Conservation (phyloP, 2,888 invertebrate genomes). For the Meandrusa payeni region DNA sequence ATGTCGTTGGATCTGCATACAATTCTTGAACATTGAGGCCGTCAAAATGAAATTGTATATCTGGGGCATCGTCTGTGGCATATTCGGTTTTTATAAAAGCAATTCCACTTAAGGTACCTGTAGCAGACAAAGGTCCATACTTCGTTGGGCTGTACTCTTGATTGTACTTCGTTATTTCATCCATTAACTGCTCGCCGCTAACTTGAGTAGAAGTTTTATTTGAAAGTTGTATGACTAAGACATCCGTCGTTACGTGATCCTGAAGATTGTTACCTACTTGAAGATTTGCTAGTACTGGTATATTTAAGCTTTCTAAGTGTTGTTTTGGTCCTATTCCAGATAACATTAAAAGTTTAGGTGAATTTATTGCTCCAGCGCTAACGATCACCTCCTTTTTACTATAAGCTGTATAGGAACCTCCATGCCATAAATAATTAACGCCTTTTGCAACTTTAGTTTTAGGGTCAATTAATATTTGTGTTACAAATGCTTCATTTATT, state of each 20-base stretch:
- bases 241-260: constrained; percentile 86
- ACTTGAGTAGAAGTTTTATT: constrained; percentile 78
- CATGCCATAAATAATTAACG: constrained; percentile 59
- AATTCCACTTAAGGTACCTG: constrained; percentile 76
- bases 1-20: constrained; percentile 78
- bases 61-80: constrained; percentile 71
- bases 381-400: constrained; percentile 83
- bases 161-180: constrained; percentile 67
- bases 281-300: constrained; percentile 82
- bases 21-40: constrained; percentile 79
- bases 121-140: constrained; percentile 76
- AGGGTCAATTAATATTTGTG: constrained; percentile 81
- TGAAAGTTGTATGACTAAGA: constrained; percentile 63
- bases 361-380: constrained; percentile 82
- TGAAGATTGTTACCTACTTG: constrained; percentile 88
- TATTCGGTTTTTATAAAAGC: constrained; percentile 83
- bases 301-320: constrained; percentile 70
- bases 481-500: constrained; percentile 73
- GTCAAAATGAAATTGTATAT: constrained; percentile 85
- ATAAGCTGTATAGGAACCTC: constrained; percentile 58
- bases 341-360: constrained; percentile 83
- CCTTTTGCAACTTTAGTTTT: constrained; percentile 70
- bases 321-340: constrained; percentile 84
- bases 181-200: constrained; percentile 50
- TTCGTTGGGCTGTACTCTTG: constrained; percentile 55